phyloP scores from a whole-genome alignment of 2,113 vertebrate species.

The Chlamydotis undulata region DNA sequence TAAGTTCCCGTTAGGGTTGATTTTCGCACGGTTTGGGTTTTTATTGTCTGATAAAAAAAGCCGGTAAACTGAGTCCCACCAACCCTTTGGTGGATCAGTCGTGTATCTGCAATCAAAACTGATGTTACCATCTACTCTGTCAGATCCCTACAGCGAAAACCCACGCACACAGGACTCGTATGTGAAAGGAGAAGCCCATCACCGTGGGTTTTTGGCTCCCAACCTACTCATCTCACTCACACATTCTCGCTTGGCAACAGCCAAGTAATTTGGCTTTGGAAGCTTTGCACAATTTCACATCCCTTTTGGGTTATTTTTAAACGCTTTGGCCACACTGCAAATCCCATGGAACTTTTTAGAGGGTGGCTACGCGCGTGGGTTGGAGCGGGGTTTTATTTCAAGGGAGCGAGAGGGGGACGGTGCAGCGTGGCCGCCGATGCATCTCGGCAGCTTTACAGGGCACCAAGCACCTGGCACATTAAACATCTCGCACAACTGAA shows the following conservation, averaged over 20 bases:
- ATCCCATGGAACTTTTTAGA: background rate
- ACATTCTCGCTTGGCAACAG: background rate
- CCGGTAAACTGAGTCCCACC: background rate
- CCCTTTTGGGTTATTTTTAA: constrained; percentile 26
- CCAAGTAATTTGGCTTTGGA: background rate
- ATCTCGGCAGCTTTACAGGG: background rate
- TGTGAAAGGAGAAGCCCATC: background rate
- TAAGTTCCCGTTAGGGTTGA: background rate
- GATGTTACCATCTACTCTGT: background rate
- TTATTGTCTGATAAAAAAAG: background rate
- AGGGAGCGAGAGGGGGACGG: background rate
- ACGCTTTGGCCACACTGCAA: background rate
- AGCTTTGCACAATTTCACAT: background rate
- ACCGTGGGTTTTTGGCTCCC: background rate
- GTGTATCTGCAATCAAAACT: background rate
- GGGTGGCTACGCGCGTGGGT: background rate
- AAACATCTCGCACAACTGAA: background rate
- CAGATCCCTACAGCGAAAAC: background rate
- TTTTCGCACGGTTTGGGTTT: background rate
- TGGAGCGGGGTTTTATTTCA: background rate
- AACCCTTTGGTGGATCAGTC: background rate
- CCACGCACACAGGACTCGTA: accelerated
- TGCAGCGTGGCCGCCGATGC: background rate
- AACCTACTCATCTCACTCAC: background rate
- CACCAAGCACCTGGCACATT: constrained; percentile 13